Conservation (phyloP, 2,113 vertebrate genomes). For the Tachysurus fulvidraco region DNA sequence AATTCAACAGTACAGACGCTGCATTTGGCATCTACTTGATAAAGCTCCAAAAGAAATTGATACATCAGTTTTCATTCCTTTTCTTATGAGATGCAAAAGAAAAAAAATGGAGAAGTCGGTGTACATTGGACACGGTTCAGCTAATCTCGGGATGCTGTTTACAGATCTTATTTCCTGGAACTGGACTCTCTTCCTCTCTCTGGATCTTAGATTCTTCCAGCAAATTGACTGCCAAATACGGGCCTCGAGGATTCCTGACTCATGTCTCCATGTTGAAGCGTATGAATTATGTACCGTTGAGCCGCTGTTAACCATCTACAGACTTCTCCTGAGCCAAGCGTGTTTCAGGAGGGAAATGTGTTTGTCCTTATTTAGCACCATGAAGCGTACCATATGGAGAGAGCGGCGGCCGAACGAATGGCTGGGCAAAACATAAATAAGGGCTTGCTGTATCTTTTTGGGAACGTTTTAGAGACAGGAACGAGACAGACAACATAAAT, state of each 20-base stretch:
- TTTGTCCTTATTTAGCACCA: constrained; percentile 44
- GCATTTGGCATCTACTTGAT: constrained; percentile 21
- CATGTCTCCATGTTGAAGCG: neutral
- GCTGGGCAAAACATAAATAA: constrained; percentile 61
- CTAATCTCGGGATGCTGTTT: constrained; percentile 27
- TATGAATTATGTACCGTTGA: constrained; percentile 37
- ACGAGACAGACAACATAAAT: constrained; percentile 48
- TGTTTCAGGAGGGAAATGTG: constrained; percentile 51
- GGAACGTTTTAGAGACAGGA: constrained; percentile 43
- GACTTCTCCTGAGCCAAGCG: constrained; percentile 56
- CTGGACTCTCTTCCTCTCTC: constrained; percentile 31
- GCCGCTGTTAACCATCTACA: constrained; percentile 3
- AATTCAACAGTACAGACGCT: constrained; percentile 12
- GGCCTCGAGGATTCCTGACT: constrained; percentile 38
- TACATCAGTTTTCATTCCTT: neutral
- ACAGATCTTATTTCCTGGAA: constrained; percentile 35
- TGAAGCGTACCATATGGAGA: constrained; percentile 59
- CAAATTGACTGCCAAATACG: constrained; percentile 15
- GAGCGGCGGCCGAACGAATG: constrained; percentile 41
- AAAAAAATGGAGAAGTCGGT: neutral
- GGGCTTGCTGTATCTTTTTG: constrained; percentile 38
- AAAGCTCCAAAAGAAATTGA: constrained; percentile 1
- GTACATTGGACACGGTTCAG: neutral
- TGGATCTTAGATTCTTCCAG: constrained; percentile 24
- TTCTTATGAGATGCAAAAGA: constrained; percentile 1